Evolutionary conservation across 2,888 invertebrate genomes (phyloP).

Genomic region (Cybosia mesomella): DNA sequence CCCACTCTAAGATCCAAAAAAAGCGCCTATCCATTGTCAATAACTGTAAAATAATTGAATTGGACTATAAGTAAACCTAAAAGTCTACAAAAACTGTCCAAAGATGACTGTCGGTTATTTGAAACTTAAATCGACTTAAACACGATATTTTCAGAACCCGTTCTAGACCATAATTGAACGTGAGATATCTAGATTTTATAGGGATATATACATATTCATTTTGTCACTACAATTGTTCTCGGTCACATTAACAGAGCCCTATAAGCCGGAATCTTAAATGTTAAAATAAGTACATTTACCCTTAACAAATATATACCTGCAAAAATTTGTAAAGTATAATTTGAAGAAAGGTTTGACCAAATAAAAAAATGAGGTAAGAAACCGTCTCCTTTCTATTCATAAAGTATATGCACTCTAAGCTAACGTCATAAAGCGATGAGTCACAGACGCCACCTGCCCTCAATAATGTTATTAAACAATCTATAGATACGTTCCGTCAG

Average conservation of each 20-base stretch:
- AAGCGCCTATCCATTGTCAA: no score
- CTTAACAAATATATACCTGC: neutral
- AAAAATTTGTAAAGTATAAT: neutral
- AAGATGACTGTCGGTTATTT: no score
- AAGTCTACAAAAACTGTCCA: no score
- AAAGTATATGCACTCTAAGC: constrained; percentile 39
- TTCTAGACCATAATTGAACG: neutral
- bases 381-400: constrained; percentile 4
- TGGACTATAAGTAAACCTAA: no score
- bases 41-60: no score
- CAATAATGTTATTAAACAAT: constrained; percentile 59
- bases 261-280: neutral
- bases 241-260: neutral
- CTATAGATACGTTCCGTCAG: constrained; percentile 37
- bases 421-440: constrained; percentile 55
- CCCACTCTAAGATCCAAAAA: no score
- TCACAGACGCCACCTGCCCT: constrained; percentile 61
- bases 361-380: neutral
- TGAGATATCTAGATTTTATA: neutral
- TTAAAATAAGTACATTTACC: neutral
- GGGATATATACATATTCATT: neutral
- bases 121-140: no score
- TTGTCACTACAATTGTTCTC: neutral
- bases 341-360: neutral
- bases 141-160: no score